Percentiles rank a stretch among this genome's conserved stretches.
Conservation (phyloP, 2,797 vertebrate species). For the Syndactyla subalaris region DNA sequence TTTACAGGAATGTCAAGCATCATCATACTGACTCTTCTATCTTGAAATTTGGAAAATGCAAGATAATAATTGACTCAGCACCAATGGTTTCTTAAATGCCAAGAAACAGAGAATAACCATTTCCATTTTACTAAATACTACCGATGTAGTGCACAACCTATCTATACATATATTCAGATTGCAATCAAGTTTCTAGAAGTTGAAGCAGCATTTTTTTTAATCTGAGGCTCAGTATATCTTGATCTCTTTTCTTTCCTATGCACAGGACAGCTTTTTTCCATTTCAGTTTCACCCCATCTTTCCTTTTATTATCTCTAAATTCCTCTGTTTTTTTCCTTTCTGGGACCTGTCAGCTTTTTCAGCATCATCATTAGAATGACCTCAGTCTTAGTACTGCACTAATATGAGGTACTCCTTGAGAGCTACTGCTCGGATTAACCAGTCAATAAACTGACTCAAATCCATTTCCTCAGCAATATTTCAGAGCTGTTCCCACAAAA, state of each 20-base stretch:
- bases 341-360: not conserved
- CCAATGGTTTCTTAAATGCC: not conserved
- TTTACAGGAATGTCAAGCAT: too few species aligned
- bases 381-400: not conserved
- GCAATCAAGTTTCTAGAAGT: not conserved
- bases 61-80: not conserved
- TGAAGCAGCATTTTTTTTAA: not conserved
- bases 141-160: not conserved
- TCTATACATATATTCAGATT: not conserved
- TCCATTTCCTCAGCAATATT: not conserved
- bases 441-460: not conserved
- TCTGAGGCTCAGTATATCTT: not conserved
- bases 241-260: not conserved
- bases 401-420: not conserved
- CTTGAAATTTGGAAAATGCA: not conserved
- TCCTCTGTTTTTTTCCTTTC: too few species aligned
- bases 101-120: not conserved
- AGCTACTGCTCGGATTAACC: not conserved
- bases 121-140: not conserved
- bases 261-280: not conserved
- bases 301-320: too few species aligned
- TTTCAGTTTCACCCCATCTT: not conserved
- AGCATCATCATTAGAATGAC: not conserved
- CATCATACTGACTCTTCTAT: not conserved
- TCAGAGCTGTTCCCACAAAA: not conserved